Percentiles rank a stretch among this genome's conserved stretches.
Conservation (phyloP, 2,113 vertebrate genomes). For the Myiozetetes cayanensis region DNA sequence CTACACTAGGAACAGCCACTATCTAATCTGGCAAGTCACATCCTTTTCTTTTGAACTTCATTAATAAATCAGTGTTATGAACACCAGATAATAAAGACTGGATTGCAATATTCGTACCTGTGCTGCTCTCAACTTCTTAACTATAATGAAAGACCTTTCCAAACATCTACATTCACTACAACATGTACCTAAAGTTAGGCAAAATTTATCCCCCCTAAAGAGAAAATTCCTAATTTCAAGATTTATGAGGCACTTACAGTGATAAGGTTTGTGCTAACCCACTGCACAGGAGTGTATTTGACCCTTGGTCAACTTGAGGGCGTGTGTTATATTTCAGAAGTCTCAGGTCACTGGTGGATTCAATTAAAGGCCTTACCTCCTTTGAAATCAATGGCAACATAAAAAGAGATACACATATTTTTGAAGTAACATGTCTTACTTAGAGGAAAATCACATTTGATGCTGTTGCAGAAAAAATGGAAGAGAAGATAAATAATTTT, state of each 20-base stretch:
- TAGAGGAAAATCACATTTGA: not conserved
- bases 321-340: not conserved
- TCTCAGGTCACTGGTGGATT: not conserved
- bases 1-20: not conserved
- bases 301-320: not conserved
- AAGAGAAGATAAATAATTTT: not conserved
- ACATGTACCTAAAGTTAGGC: not conserved
- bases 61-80: not conserved
- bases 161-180: not conserved
- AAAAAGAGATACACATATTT: fast-evolving
- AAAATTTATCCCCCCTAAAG: not conserved
- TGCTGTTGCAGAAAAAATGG: fast-evolving
- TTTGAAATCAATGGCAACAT: not conserved
- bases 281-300: not conserved
- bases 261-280: not conserved
- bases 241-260: not conserved
- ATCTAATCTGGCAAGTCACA: not conserved
- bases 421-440: not conserved
- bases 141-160: not conserved
- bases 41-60: not conserved
- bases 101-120: not conserved
- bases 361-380: not conserved
- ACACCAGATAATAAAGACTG: not conserved
- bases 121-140: not conserved
- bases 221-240: not conserved